These are phyloP conservation scores for Ellobius talpinus DNA, from an alignment of 2,113 vertebrate genomes.

Conservation along the genomic window DNA sequence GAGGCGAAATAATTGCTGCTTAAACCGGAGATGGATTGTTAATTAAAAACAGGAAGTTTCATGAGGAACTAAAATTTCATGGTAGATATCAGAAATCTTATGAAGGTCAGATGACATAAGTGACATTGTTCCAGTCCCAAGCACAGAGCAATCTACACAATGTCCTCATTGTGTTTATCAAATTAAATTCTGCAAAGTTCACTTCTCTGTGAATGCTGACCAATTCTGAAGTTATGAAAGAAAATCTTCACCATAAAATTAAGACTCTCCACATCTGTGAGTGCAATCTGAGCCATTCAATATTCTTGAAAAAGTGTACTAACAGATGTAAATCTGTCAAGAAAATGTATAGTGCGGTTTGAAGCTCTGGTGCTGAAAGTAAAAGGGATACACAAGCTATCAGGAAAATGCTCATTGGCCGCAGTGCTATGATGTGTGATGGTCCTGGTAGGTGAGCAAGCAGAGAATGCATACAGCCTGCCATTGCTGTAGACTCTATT, in stretches of 20 bases:
- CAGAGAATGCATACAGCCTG: not conserved
- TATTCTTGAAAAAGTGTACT: slow-evolving; percentile 30
- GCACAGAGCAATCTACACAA: not conserved
- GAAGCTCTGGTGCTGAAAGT: not conserved
- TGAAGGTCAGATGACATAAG: slow-evolving; percentile 39
- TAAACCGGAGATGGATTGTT: slow-evolving; percentile 16
- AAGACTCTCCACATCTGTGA: not conserved
- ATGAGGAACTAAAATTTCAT: slow-evolving; percentile 58
- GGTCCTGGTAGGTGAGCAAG: not conserved
- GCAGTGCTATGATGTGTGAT: not conserved
- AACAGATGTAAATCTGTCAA: slow-evolving; percentile 57
- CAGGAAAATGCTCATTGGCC: slow-evolving; percentile 9
- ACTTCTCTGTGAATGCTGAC: slow-evolving; percentile 32
- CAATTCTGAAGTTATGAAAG: slow-evolving; percentile 41
- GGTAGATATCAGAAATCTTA: slow-evolving; percentile 17
- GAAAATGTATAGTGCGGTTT: slow-evolving; percentile 26
- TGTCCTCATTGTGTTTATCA: slow-evolving; percentile 16
- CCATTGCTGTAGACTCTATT: not conserved
- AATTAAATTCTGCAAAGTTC: slow-evolving; percentile 38
- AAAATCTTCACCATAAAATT: slow-evolving; percentile 40
- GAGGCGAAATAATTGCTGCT: slow-evolving; percentile 47
- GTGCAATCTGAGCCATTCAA: slow-evolving; percentile 20
- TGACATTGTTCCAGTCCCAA: not conserved
- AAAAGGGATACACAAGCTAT: not conserved
- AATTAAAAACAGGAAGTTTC: slow-evolving; percentile 59